Evolutionary conservation across 23 tunicate genomes (phyloP).

Genomic region (Ascidia mentula): DNA sequence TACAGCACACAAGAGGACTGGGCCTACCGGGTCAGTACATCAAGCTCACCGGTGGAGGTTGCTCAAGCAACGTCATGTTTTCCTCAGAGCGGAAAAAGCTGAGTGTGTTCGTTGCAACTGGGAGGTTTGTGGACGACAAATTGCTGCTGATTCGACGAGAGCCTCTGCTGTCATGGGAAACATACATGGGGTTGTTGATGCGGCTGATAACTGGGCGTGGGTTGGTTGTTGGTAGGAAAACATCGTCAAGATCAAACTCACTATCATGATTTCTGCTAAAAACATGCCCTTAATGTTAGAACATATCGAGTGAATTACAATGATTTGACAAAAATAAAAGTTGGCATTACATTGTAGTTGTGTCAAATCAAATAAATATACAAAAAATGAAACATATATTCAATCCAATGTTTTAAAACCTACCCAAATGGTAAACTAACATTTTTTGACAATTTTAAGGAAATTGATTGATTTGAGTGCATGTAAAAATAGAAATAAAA

Average conservation of each 20-base stretch:
- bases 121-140: conserved; percentile 41
- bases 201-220: conserved; percentile 45
- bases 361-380: no score
- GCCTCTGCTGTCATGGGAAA: conserved; percentile 46
- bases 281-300: no score
- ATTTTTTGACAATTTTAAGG: no score
- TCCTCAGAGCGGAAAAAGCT: conserved; percentile 91
- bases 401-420: no score
- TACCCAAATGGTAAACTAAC: no score
- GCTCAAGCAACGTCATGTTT: conserved; percentile 59
- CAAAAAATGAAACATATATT: no score
- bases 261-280: conserved; percentile 13
- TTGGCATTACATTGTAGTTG: no score
- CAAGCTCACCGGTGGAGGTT: conserved; percentile 63
- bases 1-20: background rate
- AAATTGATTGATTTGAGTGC: no score
- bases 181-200: conserved; percentile 79
- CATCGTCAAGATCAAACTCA: conserved; percentile 68
- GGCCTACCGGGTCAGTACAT: background rate
- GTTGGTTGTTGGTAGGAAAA: conserved; percentile 51
- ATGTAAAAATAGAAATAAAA: no score
- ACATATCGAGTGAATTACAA: no score
- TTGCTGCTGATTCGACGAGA: conserved; percentile 46
- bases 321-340: no score
- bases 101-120: conserved; percentile 73